Evolutionary conservation across 2,888 invertebrate genomes (phyloP), one percentile per base, ranked within the genome.

Genomic region (Ceramica pisi): DNA sequence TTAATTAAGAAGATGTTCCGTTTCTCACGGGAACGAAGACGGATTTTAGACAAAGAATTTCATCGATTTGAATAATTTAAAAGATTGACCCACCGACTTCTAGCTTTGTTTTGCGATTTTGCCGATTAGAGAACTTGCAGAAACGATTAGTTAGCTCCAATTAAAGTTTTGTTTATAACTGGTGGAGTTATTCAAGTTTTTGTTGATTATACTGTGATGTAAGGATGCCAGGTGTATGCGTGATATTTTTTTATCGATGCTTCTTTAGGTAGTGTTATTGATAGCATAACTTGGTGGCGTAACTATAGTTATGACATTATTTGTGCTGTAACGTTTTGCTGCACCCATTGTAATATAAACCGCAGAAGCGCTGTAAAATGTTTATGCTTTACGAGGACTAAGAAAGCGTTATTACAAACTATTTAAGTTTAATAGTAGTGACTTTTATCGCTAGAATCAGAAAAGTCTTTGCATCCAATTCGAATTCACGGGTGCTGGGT

Each of bases 21-120:
- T 86, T 90, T 90, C 90, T 88, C 90, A 90, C 87, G 90, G 90
- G 89, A 90, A 90, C 76, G 71, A 12, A 80, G 68, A 63, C 59
- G 65, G 66, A 72, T 41, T 67, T 70, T 62, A 65, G 68, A 71
- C 66, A 21, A 74, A 78, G 84, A 83, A 88, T 86, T 83, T 78
- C 82, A 75, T 86, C 82, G 80, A 88, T 88, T 89, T 86, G 74
- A 82, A 85, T 86, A 85, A 70, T 82, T 75, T 64, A 41, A 70
- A 79, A 76, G 81, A 79, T 82, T 82, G 71, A 59, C 23, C 12
- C n/a, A 38, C 26, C 21, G 68, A 23, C 68, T 63, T 16, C 3
- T 48, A 72, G 71, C 65, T 85, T 82, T 84, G 81, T 84, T 84
- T 82, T 79, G 16, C 57, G 77, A 78, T 78, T 79, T 81, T 72